phyloP scores from a whole-genome alignment of 2,888 invertebrate species.

The Leucophenga montana region DNA sequence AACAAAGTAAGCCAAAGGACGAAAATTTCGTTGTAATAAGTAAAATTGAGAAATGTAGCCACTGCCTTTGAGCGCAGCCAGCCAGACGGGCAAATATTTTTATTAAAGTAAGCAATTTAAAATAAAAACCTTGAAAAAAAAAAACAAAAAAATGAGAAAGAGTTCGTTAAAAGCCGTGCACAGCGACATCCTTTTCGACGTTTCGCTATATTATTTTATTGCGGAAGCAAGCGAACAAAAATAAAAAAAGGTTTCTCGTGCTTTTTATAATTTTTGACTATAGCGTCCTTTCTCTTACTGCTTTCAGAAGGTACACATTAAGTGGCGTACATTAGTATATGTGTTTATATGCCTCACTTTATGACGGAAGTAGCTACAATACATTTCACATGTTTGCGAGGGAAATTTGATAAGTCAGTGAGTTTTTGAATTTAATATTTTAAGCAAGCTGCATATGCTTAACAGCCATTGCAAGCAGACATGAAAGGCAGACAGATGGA shows the following conservation, averaged over 20 bases:
- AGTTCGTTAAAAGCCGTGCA: constrained; percentile 32
- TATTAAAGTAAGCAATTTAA: constrained; percentile 1
- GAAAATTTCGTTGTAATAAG: background rate
- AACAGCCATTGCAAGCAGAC: too few species aligned
- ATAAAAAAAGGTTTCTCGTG: constrained; percentile 39
- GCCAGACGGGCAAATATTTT: constrained; percentile 10
- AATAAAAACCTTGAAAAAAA: background rate
- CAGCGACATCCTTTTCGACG: constrained; percentile 39
- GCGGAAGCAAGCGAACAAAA: constrained; percentile 57
- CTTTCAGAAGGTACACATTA: background rate
- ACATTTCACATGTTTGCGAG: too few species aligned
- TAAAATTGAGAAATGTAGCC: background rate
- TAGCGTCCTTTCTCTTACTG: background rate
- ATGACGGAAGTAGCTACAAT: constrained; percentile 66
- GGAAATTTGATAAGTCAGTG: too few species aligned
- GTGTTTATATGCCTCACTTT: constrained; percentile 22
- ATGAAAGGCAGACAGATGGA: too few species aligned
- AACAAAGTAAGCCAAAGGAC: too few species aligned
- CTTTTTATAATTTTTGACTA: background rate
- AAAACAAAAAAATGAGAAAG: background rate
- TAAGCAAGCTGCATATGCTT: too few species aligned
- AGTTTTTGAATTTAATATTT: too few species aligned
- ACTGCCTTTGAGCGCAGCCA: background rate
- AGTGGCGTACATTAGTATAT: constrained; percentile 55
- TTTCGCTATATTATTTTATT: constrained; percentile 50